phyloP scores from a whole-genome alignment of 2,113 vertebrate genomes.

The Chrysochloris asiatica region DNA sequence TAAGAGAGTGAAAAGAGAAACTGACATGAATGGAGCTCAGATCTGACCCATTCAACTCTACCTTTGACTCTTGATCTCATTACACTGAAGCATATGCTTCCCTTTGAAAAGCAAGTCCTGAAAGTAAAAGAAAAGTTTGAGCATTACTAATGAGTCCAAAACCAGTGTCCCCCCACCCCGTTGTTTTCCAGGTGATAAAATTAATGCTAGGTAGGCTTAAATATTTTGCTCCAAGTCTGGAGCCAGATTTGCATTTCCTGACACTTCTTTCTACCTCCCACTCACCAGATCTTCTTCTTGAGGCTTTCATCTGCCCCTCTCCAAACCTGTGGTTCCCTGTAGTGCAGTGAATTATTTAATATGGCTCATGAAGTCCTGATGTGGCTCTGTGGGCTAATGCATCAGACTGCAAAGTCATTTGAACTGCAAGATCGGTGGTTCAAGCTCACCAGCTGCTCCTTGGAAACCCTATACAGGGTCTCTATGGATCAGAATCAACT shows the following conservation, averaged over 20 bases:
- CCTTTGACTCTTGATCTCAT: not conserved
- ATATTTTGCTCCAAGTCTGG: not conserved
- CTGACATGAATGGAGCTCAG: not conserved
- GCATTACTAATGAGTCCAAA: not conserved
- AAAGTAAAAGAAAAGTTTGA: not conserved
- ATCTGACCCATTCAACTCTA: not conserved
- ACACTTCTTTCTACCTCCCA: not conserved
- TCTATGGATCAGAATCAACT: too few relatives aligned
- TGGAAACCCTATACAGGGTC: too few relatives aligned
- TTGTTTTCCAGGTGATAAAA: constrained; percentile 25
- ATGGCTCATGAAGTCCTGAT: too few relatives aligned
- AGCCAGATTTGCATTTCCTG: not conserved
- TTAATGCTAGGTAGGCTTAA: not conserved
- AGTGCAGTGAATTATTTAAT: too few relatives aligned
- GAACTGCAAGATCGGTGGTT: too few relatives aligned
- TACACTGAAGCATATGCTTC: not conserved
- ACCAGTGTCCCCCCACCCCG: not conserved
- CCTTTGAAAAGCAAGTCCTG: not conserved
- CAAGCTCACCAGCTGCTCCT: too few relatives aligned
- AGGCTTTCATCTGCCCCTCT: not conserved
- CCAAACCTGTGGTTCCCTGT: too few relatives aligned
- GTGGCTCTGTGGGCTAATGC: too few relatives aligned
- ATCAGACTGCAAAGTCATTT: too few relatives aligned
- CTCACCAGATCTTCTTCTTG: not conserved
- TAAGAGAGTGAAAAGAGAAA: not conserved